Evolutionary conservation across 2,888 invertebrate genomes (phyloP).

Genomic region (Agonopterix subpropinquella): DNA sequence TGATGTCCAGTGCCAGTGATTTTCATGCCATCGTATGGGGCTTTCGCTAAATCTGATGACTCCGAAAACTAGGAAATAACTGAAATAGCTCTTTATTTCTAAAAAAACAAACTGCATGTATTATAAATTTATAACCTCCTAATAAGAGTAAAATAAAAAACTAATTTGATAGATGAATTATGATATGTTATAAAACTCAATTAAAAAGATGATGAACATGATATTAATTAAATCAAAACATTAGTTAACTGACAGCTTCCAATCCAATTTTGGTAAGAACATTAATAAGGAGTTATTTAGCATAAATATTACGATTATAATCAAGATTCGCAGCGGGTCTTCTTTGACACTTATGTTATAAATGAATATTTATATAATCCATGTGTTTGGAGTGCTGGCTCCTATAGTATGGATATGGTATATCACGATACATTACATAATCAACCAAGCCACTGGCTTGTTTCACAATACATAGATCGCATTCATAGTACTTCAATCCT

Average conservation of each 20-base stretch:
- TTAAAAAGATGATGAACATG: no score
- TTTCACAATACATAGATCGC: not conserved
- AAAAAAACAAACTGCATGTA: no score
- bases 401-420: not conserved
- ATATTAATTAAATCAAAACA: constrained; percentile 1
- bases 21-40: no score
- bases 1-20: no score
- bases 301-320: constrained; percentile 31
- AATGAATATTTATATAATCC: not conserved
- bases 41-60: no score
- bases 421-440: not conserved
- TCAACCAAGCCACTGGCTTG: not conserved
- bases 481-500: not conserved
- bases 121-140: no score
- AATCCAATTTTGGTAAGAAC: constrained; percentile 7
- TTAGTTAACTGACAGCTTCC: not conserved
- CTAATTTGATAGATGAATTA: no score
- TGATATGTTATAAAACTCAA: no score
- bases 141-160: no score
- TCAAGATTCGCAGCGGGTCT: constrained; percentile 18
- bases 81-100: no score
- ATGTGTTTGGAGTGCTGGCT: not conserved
- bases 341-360: constrained; percentile 8
- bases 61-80: no score
- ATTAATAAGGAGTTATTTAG: constrained; percentile 22